Evolutionary conservation across 2,797 vertebrate species (phyloP), one percentile per base, ranked within the genome.

Genomic region (Poeciliopsis gracilis): DNA sequence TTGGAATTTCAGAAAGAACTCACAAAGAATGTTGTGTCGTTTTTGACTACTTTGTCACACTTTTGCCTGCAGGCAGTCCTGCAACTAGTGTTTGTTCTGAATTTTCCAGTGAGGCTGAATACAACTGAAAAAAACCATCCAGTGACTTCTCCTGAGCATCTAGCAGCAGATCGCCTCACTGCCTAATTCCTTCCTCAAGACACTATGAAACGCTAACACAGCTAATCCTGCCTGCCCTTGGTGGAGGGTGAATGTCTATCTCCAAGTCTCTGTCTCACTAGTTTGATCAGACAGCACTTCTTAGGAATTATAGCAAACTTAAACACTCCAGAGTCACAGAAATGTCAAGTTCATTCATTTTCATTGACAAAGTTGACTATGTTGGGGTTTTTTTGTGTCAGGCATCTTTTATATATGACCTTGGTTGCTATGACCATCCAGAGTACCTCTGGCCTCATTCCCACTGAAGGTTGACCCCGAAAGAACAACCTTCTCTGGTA

Each of bases 191-290:
- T 73, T 73, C 71, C 79, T 75, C 71, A 53, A 86, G 90, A 89
- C 84, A 82, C 82, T 33, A 73, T 78, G 77, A 86, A 85, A 83
- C 5, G 74, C 89, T 80, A 89, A 86, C 85, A 89, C 79, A 83
- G 77, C 86, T 91, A 94, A 93, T 91, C 91, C 89, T 74, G 53
- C 33, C 41, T 76, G 85, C 84, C 91, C 88, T 91, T 87, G 84
- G 70, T 78, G 72, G 75, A 84, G 83, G 87, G 84, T 87, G 84
- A 88, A 82, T 90, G 66, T 83, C 85, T 36, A 36, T 77, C 43
- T 59, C 67, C 67, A 55, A 8, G 47, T 41, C 57, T 76, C 59
- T 9, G 51, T 47, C 57, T 63, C 3, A 0, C 16, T 75, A 16
- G 41, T 82, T 77, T 75, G 38, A 51, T 76, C 66, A 61, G 57